Base-by-base conservation (phyloP, 2,888 invertebrate genomes). In the Caenorhabditis sp. region DNA sequence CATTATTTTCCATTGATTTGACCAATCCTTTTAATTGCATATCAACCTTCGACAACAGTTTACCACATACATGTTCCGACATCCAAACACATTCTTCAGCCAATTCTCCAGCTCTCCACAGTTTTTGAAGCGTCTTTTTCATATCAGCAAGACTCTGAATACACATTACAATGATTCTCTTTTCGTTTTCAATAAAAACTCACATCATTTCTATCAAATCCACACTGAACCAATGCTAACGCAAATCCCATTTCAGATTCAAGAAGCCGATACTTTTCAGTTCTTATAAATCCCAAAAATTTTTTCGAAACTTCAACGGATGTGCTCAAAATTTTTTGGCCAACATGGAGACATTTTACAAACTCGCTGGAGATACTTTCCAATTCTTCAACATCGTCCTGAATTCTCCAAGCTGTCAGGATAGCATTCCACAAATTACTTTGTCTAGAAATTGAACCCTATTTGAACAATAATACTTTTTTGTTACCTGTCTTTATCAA, bases 71-170 rank as follows among this genome's bases (percentile, higher is more conserved):
- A 23, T 65, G 56, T 31, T 69, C 71, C 1, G 63, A 60, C 64
- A 79, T 61, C 79, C 79, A 79, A 4, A 67, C 72, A 27, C 67
- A 70, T 38, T 72, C 67, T 23, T 71, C 72, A 0, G 69, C 56
- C 27, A 74, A 67, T 54, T 74, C 76, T 17, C 71, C 74, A 27
- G 67, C 69, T 64, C 57, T 66, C 69, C 67, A 79, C 5, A 79
- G 21, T 36, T 72, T 71, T 31, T 67, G 65, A 7, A 79, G 52
- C 0, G 63, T 63, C 49, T 72, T 74, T 23, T 77, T 76, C 67
- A 76, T 70, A n/a, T 76, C 74, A 12, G 27, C 43, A 7, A 67
- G 27, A 5, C 69, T 56, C 78, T 78, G 61, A 57, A 65, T n/a
- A n/a, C n/a, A n/a, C n/a, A n/a, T n/a, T n/a, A n/a, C n/a, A n/a